These are phyloP conservation scores for Malurus cyaneus DNA, from an alignment of 2,113 vertebrate genomes.

Conservation along the genomic window DNA sequence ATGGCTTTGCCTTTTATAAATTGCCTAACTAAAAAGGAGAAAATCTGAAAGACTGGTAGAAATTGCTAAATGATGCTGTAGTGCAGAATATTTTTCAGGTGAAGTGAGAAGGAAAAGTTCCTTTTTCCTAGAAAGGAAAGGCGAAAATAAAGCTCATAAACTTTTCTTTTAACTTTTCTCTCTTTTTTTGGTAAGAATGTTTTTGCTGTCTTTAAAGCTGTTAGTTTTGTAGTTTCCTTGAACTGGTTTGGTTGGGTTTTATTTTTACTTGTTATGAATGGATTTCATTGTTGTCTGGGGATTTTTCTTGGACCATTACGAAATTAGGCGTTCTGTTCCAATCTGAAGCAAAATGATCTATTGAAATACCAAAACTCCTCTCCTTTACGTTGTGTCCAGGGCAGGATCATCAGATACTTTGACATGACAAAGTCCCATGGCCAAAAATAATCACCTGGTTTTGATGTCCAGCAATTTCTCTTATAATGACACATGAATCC, in stretches of 20 bases:
- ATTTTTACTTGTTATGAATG: neutral
- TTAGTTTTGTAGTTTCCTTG: neutral
- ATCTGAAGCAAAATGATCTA: neutral
- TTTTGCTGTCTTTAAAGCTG: neutral
- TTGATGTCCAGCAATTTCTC: neutral
- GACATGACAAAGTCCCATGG: neutral
- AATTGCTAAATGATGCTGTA: neutral
- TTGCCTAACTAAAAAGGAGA: neutral
- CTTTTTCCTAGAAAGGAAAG: neutral
- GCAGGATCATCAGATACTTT: neutral
- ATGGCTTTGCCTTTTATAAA: neutral
- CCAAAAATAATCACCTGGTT: neutral
- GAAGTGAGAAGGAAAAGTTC: neutral
- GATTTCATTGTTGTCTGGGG: neutral
- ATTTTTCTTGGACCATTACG: fast-evolving
- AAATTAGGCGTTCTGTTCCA: neutral
- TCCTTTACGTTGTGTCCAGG: neutral
- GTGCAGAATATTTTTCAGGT: neutral
- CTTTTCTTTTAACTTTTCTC: neutral
- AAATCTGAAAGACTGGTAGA: neutral
- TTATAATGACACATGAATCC: neutral
- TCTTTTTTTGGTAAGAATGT: neutral
- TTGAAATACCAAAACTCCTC: neutral
- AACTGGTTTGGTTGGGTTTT: neutral
- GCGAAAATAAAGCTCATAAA: neutral